Evolutionary conservation across 2,113 vertebrate species (phyloP), one percentile per base, ranked within the genome.

Genomic region (Chionomys nivalis): DNA sequence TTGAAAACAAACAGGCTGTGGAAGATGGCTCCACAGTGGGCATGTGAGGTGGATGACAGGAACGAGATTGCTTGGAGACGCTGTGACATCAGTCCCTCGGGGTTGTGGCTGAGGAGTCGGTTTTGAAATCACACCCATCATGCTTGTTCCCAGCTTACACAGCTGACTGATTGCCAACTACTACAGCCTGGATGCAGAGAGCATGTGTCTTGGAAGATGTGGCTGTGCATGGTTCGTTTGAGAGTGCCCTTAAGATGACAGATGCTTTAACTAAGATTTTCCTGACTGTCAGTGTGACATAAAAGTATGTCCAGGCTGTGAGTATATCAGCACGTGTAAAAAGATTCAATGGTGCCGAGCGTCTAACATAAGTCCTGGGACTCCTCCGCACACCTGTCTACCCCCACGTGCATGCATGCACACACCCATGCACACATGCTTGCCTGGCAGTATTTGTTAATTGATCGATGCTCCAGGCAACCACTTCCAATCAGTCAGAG

Each of bases 401-500:
- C 42, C 31, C 23, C 55, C 19, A 0, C 0, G 2, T 36, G 13
- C 39, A 12, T 55, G 42, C n/a, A 70, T 33, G 23, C 81, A 42
- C 65, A n/a, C 33, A n/a, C 36, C 5, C 86, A 78, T 5, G 5
- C 31, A 24, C 39, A 28, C 70, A 31, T 49, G 70, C 26, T 39
- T 33, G 47, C 85, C 39, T 89, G 49, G 61, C 36, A 36, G 58
- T 76, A 76, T 91, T 96, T 79, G 87, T 79, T 96, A 96, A 90
- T 55, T 96, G 90, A 92, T 92, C 23, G 3, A 23, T 49, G 11
- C 81, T 90, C 93, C 55, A 49, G 87, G 75, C 88, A 96, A 86
- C 97, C 81, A 92, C 92, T 97, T 97, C 72, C 70, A 96, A 93
- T 94, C 96, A 94, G 90, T 91, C 77, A 95, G 92, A 94, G 76